Evolutionary conservation across 1,140 invertebrate genomes (phyloP).

Genomic region (Vanessa tameamea): DNA sequence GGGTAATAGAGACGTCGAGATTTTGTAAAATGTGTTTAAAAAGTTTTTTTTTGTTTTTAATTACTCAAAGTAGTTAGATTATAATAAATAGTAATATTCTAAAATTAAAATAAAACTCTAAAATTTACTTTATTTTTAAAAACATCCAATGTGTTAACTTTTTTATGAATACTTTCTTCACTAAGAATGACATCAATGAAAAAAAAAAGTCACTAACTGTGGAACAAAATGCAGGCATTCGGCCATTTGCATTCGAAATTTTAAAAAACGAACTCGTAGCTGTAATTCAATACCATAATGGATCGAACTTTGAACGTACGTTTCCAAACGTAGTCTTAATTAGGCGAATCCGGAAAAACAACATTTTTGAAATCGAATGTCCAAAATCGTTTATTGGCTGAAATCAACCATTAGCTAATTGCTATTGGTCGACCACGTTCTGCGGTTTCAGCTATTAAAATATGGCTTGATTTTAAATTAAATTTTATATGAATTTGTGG

Average conservation of each 20-base stretch:
- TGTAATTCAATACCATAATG: slow-evolving; percentile 2
- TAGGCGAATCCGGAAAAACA: neutral
- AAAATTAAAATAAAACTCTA: too few relatives aligned
- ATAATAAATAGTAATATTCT: too few relatives aligned
- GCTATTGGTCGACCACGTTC: slow-evolving; percentile 5
- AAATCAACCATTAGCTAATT: slow-evolving; percentile 19
- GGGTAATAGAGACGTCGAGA: slow-evolving; percentile 10
- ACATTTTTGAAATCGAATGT: neutral
- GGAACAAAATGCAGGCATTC: too few relatives aligned
- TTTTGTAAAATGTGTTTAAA: slow-evolving; percentile 1
- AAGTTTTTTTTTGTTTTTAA: neutral
- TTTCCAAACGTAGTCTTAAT: neutral
- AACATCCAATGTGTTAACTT: too few relatives aligned
- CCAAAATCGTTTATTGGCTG: neutral
- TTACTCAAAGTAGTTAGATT: neutral
- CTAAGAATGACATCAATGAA: too few relatives aligned
- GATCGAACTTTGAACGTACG: neutral
- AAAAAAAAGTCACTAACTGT: too few relatives aligned
- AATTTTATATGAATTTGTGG: slow-evolving; percentile 10
- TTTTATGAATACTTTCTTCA: too few relatives aligned
- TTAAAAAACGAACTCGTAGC: neutral
- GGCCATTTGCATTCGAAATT: neutral
- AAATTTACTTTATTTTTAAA: too few relatives aligned
- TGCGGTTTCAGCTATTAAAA: slow-evolving; percentile 20
- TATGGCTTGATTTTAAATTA: slow-evolving; percentile 20